Base-by-base conservation (phyloP, 2,888 invertebrate species). In the Orthonevra nobilis region DNA sequence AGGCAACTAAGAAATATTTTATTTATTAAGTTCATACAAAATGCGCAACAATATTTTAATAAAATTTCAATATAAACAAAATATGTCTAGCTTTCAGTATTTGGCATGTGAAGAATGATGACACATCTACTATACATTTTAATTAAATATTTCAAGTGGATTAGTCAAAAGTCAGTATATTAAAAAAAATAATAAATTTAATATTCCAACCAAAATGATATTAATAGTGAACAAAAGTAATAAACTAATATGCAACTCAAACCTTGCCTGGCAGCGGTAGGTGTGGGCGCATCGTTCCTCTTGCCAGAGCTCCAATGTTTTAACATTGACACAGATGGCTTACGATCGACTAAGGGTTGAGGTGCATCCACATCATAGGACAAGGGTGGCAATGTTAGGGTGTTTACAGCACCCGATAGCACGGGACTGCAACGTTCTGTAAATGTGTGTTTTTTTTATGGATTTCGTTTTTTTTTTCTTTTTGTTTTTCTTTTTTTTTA, bases 381-480 rank as follows among this genome's bases (percentile, higher is more conserved):
- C 82, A 89, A 89, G 81, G 90, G 89, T 68, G 91, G 90, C 82
- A 90, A 91, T 85, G 92, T 90, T 85, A 87, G 85, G 83, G 89
- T 88, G 85, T 87, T 87, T 86, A 72, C 52, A 58, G 87, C 86
- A 84, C 91, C 91, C 84, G 93, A 90, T 86, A 87, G 84, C 44
- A 92, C 91, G 85, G 93, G 93, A 85, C 93, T 93, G 90, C 94
- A 94, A 91, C 93, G 91, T 89, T 94, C 94, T 94, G 91, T 82
- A 74, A 74, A 74, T n/a, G 5, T 81, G 79, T 81, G 26, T 81
- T 82, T 83, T 81, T 82, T 83, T 69, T 68, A 68, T 68, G 75
- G 56, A 75, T 70, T 74, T 61, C 50, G 50, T 60, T 60, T 44
- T 44, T 54, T 44, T 3, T 38, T 54, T 61, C 32, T 32, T 44